These are phyloP conservation scores for Muschampia plurimacula DNA, from an alignment of 2,888 invertebrate species.

Conservation along the genomic window DNA sequence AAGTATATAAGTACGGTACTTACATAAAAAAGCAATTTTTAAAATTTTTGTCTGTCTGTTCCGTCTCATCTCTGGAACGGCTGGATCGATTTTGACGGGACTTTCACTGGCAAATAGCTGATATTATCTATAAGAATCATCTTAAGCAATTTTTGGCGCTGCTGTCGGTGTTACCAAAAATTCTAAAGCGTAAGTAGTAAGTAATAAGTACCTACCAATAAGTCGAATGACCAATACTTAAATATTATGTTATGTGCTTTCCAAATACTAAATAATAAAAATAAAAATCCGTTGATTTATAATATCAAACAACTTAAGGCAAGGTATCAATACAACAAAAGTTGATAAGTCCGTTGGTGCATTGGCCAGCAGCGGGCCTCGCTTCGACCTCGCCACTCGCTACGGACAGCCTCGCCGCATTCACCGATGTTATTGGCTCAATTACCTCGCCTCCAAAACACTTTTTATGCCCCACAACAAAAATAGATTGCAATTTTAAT, in stretches of 20 bases:
- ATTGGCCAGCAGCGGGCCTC: slow-evolving; percentile 55
- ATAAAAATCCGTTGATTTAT: not conserved
- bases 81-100: too few species aligned
- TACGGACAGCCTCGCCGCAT: slow-evolving; percentile 70
- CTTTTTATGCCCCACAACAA: slow-evolving; percentile 57
- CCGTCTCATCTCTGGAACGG: too few species aligned
- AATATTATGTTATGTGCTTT: too few species aligned
- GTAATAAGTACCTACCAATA: not conserved
- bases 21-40: too few species aligned
- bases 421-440: slow-evolving; percentile 77
- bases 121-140: too few species aligned
- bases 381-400: slow-evolving; percentile 70
- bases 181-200: too few species aligned
- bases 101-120: too few species aligned
- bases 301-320: not conserved
- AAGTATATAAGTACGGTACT: too few species aligned
- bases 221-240: not conserved
- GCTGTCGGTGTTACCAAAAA: too few species aligned
- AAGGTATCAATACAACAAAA: slow-evolving; percentile 9
- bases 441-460: slow-evolving; percentile 75
- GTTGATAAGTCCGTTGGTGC: slow-evolving; percentile 27
- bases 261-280: too few species aligned
- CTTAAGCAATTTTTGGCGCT: too few species aligned
- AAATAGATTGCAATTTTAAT: slow-evolving; percentile 39
- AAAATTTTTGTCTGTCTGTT: too few species aligned